Evolutionary conservation across 2,888 invertebrate species (phyloP).

Genomic region (Drosophila paucipuncta): DNA sequence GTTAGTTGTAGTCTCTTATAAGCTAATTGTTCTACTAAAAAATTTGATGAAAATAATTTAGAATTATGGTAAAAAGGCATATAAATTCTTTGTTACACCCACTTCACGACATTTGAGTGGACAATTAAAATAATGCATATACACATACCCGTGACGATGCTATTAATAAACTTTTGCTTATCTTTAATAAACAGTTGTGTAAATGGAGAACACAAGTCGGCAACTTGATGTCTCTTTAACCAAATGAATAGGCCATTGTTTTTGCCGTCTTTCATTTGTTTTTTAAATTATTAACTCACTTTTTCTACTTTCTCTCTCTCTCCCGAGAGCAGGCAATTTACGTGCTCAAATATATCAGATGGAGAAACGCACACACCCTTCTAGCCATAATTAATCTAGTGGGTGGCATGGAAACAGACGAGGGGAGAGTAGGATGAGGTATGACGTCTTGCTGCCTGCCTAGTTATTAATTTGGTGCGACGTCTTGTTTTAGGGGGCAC

Average conservation of each 20-base stretch:
- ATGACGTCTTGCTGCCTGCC: constrained; percentile 44
- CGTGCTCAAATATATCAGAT: constrained; percentile 47
- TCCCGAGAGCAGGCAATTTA: constrained; percentile 42
- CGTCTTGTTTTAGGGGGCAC: constrained; percentile 25
- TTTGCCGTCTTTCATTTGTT: constrained; percentile 44
- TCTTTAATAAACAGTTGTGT: constrained; percentile 31
- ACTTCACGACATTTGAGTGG: constrained; percentile 21
- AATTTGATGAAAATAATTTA: not conserved
- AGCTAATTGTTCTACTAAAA: not conserved
- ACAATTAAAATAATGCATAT: not conserved
- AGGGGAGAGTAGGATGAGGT: not conserved
- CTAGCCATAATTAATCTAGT: constrained; percentile 60
- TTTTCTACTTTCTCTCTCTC: constrained; percentile 31
- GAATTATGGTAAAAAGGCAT: not conserved
- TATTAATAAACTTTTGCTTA: constrained; percentile 33
- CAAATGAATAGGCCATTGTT: constrained; percentile 41
- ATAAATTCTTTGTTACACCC: not conserved
- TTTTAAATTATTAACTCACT: constrained; percentile 64
- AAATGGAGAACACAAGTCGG: not conserved
- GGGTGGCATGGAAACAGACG: constrained; percentile 9
- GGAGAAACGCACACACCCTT: constrained; percentile 3
- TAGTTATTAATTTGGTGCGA: constrained; percentile 61
- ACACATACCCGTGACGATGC: not conserved
- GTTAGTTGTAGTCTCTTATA: not conserved
- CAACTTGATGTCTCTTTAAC: constrained; percentile 37